A percentile compares a stretch with the other conserved stretches of the same genome.
phyloP scores from a whole-genome alignment of 1,140 invertebrate species.

The Platyura marginata region DNA sequence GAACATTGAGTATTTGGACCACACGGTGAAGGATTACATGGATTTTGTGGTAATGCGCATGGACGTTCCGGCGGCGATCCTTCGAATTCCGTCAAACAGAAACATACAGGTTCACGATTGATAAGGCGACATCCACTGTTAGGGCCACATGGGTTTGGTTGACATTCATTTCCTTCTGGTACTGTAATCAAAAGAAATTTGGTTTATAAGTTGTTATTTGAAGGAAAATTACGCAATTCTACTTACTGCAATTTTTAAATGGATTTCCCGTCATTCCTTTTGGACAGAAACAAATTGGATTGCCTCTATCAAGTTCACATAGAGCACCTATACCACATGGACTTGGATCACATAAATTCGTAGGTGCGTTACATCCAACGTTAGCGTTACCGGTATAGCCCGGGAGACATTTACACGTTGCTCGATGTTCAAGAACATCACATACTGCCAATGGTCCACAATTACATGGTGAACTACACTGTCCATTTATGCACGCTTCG shows the following conservation, averaged over 20 bases:
- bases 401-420: slow-evolving; percentile 28
- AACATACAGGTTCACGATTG: slow-evolving; percentile 51
- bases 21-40: slow-evolving; percentile 58
- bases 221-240: slow-evolving; percentile 6
- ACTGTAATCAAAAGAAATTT: slow-evolving; percentile 29
- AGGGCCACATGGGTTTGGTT: slow-evolving; percentile 65
- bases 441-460: slow-evolving; percentile 44
- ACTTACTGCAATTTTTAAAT: slow-evolving; percentile 79
- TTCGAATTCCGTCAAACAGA: slow-evolving; percentile 75
- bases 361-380: slow-evolving; percentile 12
- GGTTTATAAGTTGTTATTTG: background rate
- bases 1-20: slow-evolving; percentile 33
- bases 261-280: slow-evolving; percentile 81
- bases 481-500: slow-evolving; percentile 52
- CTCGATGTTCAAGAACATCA: slow-evolving; percentile 31
- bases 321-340: slow-evolving; percentile 68
- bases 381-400: slow-evolving; percentile 18
- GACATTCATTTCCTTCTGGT: slow-evolving; percentile 68
- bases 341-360: slow-evolving; percentile 60
- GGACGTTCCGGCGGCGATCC: slow-evolving; percentile 52
- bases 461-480: slow-evolving; percentile 53
- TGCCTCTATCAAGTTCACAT: slow-evolving; percentile 70
- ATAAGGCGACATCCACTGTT: slow-evolving; percentile 62
- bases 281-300: slow-evolving; percentile 75
- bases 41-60: slow-evolving; percentile 27